Percentiles rank a stretch among this genome's conserved stretches.
Conservation (phyloP, 2,113 vertebrate species). For the Gila orcuttii region DNA sequence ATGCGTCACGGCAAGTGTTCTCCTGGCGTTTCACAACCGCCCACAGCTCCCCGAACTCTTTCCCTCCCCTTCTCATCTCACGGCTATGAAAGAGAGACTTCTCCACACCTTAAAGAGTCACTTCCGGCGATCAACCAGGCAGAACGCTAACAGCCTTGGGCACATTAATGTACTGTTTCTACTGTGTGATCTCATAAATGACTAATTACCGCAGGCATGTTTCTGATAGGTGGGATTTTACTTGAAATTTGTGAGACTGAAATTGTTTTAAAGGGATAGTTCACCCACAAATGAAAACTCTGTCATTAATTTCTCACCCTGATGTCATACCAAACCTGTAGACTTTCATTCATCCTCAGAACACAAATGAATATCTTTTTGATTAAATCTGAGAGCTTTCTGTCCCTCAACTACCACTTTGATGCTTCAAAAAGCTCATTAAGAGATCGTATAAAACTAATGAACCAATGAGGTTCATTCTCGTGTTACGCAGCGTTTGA, state of each 20-base stretch:
- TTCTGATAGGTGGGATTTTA: background rate
- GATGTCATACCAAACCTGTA: no score
- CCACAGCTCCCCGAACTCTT: slow-evolving; percentile 3
- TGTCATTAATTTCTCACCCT: no score
- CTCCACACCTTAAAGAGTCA: slow-evolving; percentile 54
- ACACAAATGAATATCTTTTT: no score
- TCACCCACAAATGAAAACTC: no score
- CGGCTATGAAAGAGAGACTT: background rate
- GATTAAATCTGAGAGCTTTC: no score
- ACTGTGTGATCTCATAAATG: background rate
- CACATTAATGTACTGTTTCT: background rate
- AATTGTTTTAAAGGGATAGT: no score
- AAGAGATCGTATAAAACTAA: no score
- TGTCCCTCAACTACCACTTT: no score
- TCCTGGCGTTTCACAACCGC: slow-evolving; percentile 43
- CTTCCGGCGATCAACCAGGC: slow-evolving; percentile 40
- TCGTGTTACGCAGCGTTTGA: no score
- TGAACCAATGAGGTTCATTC: no score
- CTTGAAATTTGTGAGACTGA: background rate
- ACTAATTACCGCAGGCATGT: background rate
- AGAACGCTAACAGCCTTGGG: background rate
- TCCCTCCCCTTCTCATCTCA: slow-evolving; percentile 12
- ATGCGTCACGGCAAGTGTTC: slow-evolving; percentile 52
- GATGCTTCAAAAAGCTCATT: no score
- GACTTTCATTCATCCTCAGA: no score